Evolutionary conservation across 2,113 vertebrate genomes (phyloP), one percentile per base, ranked within the genome.

Genomic region (Nyctibius bracteatus): DNA sequence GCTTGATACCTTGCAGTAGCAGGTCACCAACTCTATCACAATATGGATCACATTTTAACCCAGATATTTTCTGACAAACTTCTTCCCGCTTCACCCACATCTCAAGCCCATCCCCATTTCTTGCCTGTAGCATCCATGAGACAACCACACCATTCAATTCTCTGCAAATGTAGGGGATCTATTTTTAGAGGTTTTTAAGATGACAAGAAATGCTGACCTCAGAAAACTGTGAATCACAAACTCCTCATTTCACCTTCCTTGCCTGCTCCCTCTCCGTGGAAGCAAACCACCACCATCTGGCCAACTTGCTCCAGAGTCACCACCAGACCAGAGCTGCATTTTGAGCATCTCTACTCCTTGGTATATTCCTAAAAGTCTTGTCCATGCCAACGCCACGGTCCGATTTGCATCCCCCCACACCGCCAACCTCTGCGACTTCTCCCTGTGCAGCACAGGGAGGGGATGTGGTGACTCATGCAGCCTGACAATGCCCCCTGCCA

Each of bases 101-200:
- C 37, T 84, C 57, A 84, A 67, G 68, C 59, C 91, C 13, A 74
- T 51, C 37, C 28, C 47, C 15, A 51, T 44, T 81, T 68, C 62
- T 73, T 81, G 74, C 58, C 22, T 52, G 21, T 51, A 71, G 61
- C 70, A 95, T 37, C 31, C 37, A 73, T 0, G 1, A 88, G 66
- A 84, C 46, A 87, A 43, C 47, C 46, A 28, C 49, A 87, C n/a
- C 33, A 92, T 75, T 66, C 83, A 86, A 35, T 81, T 73, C 79
- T 65, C 62, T 39, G 51, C 46, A 78, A 89, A 95, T 30, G 47
- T 49, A 83, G 92, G 92, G 49, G 47, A 44, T 61, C 52, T 90
- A 70, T 94, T 95, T 95, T 91, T 78, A 88, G 70, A 86, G 30
- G 16, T 57, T 66, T 92, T 94, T 55, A 94, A 75, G 66, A 86